Evolutionary conservation across 2,888 invertebrate genomes (phyloP).

Genomic region (Dicyrtoma fusca): DNA sequence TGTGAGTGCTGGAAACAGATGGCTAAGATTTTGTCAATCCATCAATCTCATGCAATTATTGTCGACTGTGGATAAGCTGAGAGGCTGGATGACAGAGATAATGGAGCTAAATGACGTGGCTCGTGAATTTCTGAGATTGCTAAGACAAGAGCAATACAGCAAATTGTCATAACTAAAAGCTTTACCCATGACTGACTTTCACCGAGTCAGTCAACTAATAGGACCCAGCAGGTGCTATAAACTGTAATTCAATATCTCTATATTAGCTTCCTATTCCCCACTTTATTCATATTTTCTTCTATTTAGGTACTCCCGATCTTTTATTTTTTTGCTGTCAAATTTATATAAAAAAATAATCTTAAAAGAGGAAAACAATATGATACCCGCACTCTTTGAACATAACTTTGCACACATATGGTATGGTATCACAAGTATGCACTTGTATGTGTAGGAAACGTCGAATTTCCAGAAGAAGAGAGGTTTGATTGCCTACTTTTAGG

Average conservation of each 20-base stretch:
- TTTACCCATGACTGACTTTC: background rate
- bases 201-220: too few species aligned
- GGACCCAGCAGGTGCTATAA: too few species aligned
- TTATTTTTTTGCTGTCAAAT: background rate
- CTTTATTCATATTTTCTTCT: background rate
- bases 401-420: background rate
- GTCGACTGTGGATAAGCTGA: background rate
- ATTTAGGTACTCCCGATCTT: too few species aligned
- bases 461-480: background rate
- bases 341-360: too few species aligned
- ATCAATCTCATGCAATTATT: constrained; percentile 8
- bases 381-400: background rate
- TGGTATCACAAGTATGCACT: background rate
- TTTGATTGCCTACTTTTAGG: background rate
- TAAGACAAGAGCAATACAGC: background rate
- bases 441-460: background rate
- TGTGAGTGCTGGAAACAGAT: background rate
- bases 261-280: background rate
- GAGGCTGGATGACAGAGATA: background rate
- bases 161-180: background rate
- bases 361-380: background rate
- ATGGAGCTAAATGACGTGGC: background rate
- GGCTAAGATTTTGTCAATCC: constrained; percentile 10
- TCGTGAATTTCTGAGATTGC: background rate
- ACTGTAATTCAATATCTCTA: background rate